Evolutionary conservation across 2,888 invertebrate genomes (phyloP), one percentile per base, ranked within the genome.

Genomic region (Coronaproctus castanopsis): DNA sequence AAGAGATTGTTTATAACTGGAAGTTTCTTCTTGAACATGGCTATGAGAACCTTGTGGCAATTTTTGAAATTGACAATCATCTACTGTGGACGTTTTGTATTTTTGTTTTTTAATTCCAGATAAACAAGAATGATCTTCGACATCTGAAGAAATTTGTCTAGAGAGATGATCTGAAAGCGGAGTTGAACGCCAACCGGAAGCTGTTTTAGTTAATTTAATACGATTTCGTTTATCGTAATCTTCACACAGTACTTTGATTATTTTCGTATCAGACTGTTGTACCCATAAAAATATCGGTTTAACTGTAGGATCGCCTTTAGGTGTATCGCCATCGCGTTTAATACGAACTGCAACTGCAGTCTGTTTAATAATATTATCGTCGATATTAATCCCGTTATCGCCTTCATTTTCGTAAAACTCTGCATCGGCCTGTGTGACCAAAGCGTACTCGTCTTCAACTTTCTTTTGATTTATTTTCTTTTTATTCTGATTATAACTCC

Each of bases 201-300:
- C 77, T 21, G 87, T 87, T 70, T 87, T 87, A 66, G 85, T 84
- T 70, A 88, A 75, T 68, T 85, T 81, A 68, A 88, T 84, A 62
- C 87, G 83, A 74, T 88, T 88, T 62, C 85, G 77, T 71, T 83
- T 80, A 75, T 88, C 87, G 77, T 87, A 87, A 71, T 88, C 87
- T 73, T 88, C 88, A 75, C 87, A 87, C 72, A 82, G 80, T 67
- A 88, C 87, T 73, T 85, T 84, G 70, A 85, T 81, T 72, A 88
- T 86, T 70, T 80, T 79, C 64, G 84, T 83, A 73, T 86, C 83
- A 67, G 80, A 80, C 71, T 85, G 85, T 70, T 83, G 82, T 63
- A 85, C 84, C 87, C 87, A 88, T 66, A 88, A 78, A 73, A 88
- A 88, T 65, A 88, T 83, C 65, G 87, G 87, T 69, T 85, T 84